A percentile compares a stretch with the other conserved stretches of the same genome.
phyloP scores from a whole-genome alignment of 30 jellyfish, hydroid and myxozoan genomes.

The Hydractinia echinata region DNA sequence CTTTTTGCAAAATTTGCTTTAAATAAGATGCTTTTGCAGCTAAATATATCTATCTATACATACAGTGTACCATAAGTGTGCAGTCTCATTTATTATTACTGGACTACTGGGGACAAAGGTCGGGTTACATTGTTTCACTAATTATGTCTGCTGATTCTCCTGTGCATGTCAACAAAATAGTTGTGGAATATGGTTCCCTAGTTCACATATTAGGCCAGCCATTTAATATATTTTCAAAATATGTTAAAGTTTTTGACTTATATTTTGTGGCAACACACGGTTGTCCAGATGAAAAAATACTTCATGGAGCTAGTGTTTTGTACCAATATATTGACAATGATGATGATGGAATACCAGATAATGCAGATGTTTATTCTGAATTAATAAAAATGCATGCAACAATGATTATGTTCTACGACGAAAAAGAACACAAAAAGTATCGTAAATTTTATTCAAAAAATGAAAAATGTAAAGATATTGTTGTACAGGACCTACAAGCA shows the following conservation, averaged over 20 bases:
- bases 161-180: not conserved
- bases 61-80: too few species aligned
- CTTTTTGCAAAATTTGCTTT: too few species aligned
- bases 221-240: conserved; percentile 39
- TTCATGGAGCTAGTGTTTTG: conserved; percentile 40
- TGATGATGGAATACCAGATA: conserved; percentile 49
- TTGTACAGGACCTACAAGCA: too few species aligned
- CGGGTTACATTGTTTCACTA: too few species aligned
- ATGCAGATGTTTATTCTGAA: conserved; percentile 15
- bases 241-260: conserved; percentile 35
- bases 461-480: too few species aligned
- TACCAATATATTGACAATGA: conserved; percentile 52
- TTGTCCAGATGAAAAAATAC: conserved; percentile 30
- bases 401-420: conserved; percentile 37
- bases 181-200: conserved; percentile 25
- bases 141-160: too few species aligned
- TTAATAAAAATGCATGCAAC: conserved; percentile 32
- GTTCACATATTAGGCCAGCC: conserved; percentile 32
- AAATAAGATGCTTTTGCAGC: too few species aligned
- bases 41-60: too few species aligned
- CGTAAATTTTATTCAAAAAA: too few species aligned
- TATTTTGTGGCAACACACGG: conserved; percentile 45
- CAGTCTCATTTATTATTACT: too few species aligned
- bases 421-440: not conserved
- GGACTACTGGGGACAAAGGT: too few species aligned